Conservation (phyloP, 2,113 vertebrate species). For the Bufo bufo region DNA sequence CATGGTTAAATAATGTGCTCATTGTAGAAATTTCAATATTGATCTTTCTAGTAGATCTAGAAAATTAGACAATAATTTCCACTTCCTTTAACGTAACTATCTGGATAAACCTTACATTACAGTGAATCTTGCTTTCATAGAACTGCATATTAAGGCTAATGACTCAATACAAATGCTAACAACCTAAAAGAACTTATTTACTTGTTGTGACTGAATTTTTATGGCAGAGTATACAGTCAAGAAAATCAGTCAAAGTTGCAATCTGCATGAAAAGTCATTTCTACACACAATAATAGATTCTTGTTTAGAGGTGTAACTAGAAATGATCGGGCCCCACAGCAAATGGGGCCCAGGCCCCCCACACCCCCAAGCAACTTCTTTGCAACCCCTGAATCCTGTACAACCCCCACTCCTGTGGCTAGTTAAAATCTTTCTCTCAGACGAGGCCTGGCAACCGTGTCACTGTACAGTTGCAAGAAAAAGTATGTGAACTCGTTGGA, state of each 20-base stretch:
- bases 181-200: neutral
- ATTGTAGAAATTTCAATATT: conserved; percentile 29
- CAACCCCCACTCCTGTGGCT: no score
- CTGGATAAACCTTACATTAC: neutral
- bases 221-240: neutral
- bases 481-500: no score
- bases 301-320: neutral
- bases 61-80: conserved; percentile 3
- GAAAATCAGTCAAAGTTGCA: neutral
- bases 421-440: no score
- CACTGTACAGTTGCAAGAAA: no score
- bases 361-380: no score
- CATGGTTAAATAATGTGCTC: conserved; percentile 43
- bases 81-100: neutral
- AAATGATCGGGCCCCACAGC: no score
- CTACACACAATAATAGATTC: neutral
- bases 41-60: conserved; percentile 14
- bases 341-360: no score
- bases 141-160: neutral
- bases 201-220: neutral
- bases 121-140: neutral
- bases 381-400: no score
- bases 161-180: neutral
- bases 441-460: no score
- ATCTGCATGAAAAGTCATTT: neutral